These are phyloP conservation scores for Glaucopsyche alexis DNA, from an alignment of 2,888 invertebrate genomes.

Conservation along the genomic window DNA sequence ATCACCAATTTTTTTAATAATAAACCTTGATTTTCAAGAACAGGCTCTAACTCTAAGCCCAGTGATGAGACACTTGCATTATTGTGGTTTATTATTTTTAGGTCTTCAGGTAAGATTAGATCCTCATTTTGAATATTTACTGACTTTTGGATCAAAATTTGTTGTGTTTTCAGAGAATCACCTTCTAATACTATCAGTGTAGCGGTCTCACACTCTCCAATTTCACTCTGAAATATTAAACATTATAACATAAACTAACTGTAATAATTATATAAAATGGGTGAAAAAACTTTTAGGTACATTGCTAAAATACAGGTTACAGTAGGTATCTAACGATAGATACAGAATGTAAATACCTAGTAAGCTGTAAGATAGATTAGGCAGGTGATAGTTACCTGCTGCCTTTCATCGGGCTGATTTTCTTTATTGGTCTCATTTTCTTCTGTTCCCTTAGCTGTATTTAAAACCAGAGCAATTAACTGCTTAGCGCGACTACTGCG, in stretches of 20 bases:
- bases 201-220: no score
- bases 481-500: no score
- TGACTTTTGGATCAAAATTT: conserved; percentile 14
- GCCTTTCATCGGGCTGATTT: neutral
- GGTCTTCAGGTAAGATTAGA: neutral
- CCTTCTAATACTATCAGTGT: conserved; percentile 13
- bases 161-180: neutral
- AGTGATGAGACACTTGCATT: no score
- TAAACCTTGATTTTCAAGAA: no score
- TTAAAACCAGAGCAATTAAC: no score
- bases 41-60: no score
- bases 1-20: no score
- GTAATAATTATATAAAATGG: neutral
- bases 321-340: neutral
- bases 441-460: no score
- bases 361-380: neutral
- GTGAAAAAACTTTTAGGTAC: neutral
- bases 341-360: neutral
- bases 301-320: neutral
- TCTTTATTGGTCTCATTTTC: no score
- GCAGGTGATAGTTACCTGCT: conserved; percentile 1
- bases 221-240: no score
- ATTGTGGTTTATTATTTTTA: no score
- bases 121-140: neutral
- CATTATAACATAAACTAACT: neutral